Base-by-base conservation (phyloP, 2,888 invertebrate species). In the Ornithoptera alexandrae region DNA sequence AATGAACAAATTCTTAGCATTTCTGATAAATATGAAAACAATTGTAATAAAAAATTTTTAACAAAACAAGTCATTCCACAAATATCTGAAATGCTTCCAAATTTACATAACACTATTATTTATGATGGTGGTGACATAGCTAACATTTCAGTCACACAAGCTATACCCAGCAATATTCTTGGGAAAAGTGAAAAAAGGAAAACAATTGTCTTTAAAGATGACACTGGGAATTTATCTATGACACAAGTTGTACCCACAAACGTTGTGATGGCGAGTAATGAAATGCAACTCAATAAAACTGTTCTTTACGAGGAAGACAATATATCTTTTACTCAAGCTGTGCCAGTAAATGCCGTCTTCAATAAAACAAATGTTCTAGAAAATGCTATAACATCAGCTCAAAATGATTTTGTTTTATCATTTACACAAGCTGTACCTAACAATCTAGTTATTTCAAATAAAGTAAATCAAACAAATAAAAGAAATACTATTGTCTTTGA, bases 371-470 rank as follows among this genome's bases (percentile, higher is more conserved):
- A 61, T 20, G 5, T 12, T 6, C 2, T 75, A 73, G 20, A 50
- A 36, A 68, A 67, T 8, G 39, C 69, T 42, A 30, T 61, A 57
- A 18, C 24, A 46, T 17, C 50, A 10, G n/a, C 50, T 8, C 62
- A 57, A 60, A 59, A 63, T 56, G 59, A 60, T 39, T 64, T 56
- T 36, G 67, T 64, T 59, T 56, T 70, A 68, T 73, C 77, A 39
- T 73, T 80, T 6, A 81, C 81, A 15, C 77, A 78, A 74, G 76
- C 76, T 22, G 62, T 80, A 7, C 75, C 80, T 6, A 61, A 73
- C 8, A 77, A 76, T 42, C 74, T 77, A 53, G 20, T 72, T 39
- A 20, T 64, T 8, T 22, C 65, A 30, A 58, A 60, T 53, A 59
- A 65, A 59, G n/a, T 30, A n/a, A 57, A 7, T 8, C 20, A 57